Percentiles rank a stretch among this genome's conserved stretches.
These are phyloP conservation scores for Sphaerodactylus townsendi DNA, from an alignment of 2,113 vertebrate genomes.

Conservation along the genomic window DNA sequence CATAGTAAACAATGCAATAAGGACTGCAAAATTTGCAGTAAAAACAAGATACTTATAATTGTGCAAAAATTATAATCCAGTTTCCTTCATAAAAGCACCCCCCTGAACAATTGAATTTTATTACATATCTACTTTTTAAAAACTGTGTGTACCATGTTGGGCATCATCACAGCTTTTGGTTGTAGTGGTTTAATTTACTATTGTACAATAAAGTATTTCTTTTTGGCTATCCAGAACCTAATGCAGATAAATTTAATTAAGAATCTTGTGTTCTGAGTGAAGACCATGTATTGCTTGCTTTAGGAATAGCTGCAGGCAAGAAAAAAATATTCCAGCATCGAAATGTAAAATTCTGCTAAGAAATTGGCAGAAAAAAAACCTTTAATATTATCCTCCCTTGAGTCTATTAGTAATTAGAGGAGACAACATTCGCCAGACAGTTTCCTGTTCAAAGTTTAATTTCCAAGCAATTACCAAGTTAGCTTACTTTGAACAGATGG, in stretches of 20 bases:
- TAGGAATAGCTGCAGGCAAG: neutral
- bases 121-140: neutral
- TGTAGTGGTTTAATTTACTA: neutral
- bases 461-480: conserved; percentile 1
- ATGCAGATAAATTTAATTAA: neutral
- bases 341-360: neutral
- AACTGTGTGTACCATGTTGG: neutral
- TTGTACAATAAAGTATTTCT: neutral
- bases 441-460: neutral
- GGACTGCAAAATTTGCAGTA: too few species aligned
- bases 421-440: neutral
- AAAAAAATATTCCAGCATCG: conserved; percentile 16
- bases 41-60: too few species aligned
- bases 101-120: too few species aligned
- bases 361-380: neutral
- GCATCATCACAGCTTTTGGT: neutral
- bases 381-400: neutral
- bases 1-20: too few species aligned
- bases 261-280: neutral
- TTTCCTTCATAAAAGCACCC: too few species aligned
- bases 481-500: conserved; percentile 20
- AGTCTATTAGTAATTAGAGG: neutral
- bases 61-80: too few species aligned
- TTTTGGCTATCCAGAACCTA: neutral
- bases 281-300: neutral